Evolutionary conservation across 1,140 invertebrate genomes (phyloP), one percentile per base, ranked within the genome.

Genomic region (Riptortus pedestris): DNA sequence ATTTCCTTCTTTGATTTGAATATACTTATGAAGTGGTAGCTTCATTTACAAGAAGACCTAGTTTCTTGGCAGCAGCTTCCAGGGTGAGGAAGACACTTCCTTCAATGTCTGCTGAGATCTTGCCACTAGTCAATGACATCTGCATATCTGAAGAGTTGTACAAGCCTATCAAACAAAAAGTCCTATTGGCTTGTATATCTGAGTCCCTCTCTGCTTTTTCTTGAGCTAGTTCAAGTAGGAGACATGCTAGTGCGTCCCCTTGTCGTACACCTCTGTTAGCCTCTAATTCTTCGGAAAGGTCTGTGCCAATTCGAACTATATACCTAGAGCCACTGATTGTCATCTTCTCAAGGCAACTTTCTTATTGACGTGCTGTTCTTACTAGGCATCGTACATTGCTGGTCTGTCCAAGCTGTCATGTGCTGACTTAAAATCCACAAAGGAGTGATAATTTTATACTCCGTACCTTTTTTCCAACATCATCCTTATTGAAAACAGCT

Each of bases 31-130:
- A 78, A 67, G 76, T 75, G 2, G 67, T n/a, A 43, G 78, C 79
- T 16, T 71, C 67, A 1, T 69, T 61, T 58, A 79, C 73, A n/a
- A 73, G 66, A 0, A 70, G 66, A 60, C 91, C 90, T 38, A 75
- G 74, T 7, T 74, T n/a, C n/a, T n/a, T n/a, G n/a, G n/a, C n/a
- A n/a, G n/a, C n/a, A n/a, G n/a, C n/a, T n/a, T n/a, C n/a, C n/a
- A n/a, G n/a, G n/a, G n/a, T n/a, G n/a, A n/a, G n/a, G n/a, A n/a
- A n/a, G n/a, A n/a, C n/a, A n/a, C n/a, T n/a, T n/a, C n/a, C n/a
- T n/a, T n/a, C n/a, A n/a, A n/a, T n/a, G n/a, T n/a, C n/a, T n/a
- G n/a, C n/a, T n/a, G n/a, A n/a, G n/a, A n/a, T n/a, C n/a, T n/a
- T n/a, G n/a, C n/a, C n/a, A n/a, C n/a, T n/a, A n/a, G n/a, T n/a